These are phyloP conservation scores for Drosophila varians DNA, from an alignment of 1,140 invertebrate species.

Conservation along the genomic window DNA sequence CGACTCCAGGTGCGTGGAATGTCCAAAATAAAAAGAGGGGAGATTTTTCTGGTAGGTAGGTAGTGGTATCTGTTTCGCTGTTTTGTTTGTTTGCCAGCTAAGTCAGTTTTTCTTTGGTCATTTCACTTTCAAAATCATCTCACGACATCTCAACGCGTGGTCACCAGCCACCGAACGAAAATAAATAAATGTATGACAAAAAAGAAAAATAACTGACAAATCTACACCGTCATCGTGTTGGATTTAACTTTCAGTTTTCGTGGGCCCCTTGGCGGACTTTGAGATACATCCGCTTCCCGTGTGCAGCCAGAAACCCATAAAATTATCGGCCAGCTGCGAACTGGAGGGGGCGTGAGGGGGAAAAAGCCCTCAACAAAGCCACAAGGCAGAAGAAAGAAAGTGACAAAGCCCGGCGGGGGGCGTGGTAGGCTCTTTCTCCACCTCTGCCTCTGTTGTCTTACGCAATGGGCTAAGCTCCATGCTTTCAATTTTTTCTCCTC, in stretches of 20 bases:
- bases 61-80: constrained; percentile 14
- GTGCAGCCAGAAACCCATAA: constrained; percentile 63
- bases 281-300: constrained; percentile 76
- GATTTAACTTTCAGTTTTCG: constrained; percentile 77
- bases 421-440: neutral
- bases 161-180: constrained; percentile 52
- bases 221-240: constrained; percentile 64
- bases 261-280: constrained; percentile 23
- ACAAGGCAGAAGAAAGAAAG: constrained; percentile 59
- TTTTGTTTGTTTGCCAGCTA: constrained; percentile 38
- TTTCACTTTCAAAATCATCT: constrained; percentile 78
- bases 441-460: constrained; percentile 44
- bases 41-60: constrained; percentile 1
- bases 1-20: constrained; percentile 29
- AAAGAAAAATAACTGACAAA: constrained; percentile 35
- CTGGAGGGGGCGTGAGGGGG: constrained; percentile 31
- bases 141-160: constrained; percentile 64
- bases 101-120: constrained; percentile 62
- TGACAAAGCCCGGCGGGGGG: constrained; percentile 21
- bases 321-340: constrained; percentile 74
- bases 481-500: constrained; percentile 39
- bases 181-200: constrained; percentile 12
- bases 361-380: constrained; percentile 28
- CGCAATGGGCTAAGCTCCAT: constrained; percentile 62
- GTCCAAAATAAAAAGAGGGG: constrained; percentile 37